These are phyloP conservation scores for Polyommatus iphigenia DNA, from an alignment of 2,888 invertebrate genomes.

Conservation along the genomic window DNA sequence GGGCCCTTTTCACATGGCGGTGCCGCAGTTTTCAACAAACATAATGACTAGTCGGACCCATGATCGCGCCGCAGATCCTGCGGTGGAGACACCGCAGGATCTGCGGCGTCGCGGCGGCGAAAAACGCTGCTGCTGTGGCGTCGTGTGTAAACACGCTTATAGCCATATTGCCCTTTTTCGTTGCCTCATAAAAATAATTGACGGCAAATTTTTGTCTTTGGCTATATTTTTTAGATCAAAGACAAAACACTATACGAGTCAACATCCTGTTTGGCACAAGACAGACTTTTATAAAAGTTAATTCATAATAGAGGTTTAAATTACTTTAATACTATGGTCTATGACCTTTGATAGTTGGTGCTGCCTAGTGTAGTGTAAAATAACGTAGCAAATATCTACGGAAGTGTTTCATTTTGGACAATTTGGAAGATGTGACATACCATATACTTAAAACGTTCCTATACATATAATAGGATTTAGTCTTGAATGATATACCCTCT, in stretches of 20 bases:
- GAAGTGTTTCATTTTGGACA: background rate
- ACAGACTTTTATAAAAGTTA: background rate
- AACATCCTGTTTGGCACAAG: constrained; percentile 6
- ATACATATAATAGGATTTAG: background rate
- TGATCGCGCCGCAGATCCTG: too few species aligned
- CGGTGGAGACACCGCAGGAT: too few species aligned
- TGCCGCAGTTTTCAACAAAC: too few species aligned
- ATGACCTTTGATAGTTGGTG: background rate
- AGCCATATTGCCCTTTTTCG: too few species aligned
- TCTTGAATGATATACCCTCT: background rate
- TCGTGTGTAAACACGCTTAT: too few species aligned
- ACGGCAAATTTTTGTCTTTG: background rate
- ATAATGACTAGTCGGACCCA: too few species aligned
- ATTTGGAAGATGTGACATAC: background rate
- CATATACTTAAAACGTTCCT: background rate
- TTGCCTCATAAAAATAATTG: background rate
- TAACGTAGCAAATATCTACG: background rate
- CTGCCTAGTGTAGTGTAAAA: background rate
- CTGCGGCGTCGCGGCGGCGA: too few species aligned
- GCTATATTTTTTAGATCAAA: background rate
- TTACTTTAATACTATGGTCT: background rate
- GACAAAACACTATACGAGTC: background rate
- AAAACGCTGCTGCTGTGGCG: too few species aligned
- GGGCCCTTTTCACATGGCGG: too few species aligned
- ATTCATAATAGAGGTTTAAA: background rate